Conservation (phyloP, 2,888 invertebrate genomes). For the Agrochola lota region DNA sequence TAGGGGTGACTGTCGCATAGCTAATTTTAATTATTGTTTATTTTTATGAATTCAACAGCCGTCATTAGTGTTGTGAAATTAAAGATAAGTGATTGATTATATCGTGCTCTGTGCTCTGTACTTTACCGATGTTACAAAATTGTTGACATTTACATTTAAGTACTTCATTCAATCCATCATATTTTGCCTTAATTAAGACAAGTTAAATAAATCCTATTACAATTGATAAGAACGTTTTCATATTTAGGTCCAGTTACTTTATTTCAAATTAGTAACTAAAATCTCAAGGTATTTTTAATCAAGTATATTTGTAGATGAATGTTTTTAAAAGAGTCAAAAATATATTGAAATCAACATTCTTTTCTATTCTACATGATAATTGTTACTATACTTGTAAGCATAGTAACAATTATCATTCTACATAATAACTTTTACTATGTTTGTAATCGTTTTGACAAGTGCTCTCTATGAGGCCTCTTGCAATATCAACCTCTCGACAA, state of each 20-base stretch:
- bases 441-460: not conserved
- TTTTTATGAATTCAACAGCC: not conserved
- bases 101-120: not conserved
- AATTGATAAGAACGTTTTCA: not conserved
- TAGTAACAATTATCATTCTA: too few species aligned
- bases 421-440: too few species aligned
- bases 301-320: not conserved
- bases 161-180: conserved; percentile 5
- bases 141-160: conserved; percentile 30
- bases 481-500: not conserved
- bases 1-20: conserved; percentile 16
- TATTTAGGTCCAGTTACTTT: too few species aligned
- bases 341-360: not conserved
- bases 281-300: not conserved
- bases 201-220: not conserved
- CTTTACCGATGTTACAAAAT: conserved; percentile 16
- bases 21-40: conserved; percentile 22
- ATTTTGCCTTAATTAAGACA: not conserved
- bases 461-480: not conserved
- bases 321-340: not conserved
- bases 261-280: not conserved
- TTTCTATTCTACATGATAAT: too few species aligned
- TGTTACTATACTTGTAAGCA: too few species aligned
- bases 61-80: conserved; percentile 27
- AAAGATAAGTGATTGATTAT: conserved; percentile 23